Percentiles rank a stretch among this genome's conserved stretches.
These are phyloP conservation scores for Caerostris darwini DNA, from an alignment of 1,140 invertebrate genomes.

Conservation along the genomic window DNA sequence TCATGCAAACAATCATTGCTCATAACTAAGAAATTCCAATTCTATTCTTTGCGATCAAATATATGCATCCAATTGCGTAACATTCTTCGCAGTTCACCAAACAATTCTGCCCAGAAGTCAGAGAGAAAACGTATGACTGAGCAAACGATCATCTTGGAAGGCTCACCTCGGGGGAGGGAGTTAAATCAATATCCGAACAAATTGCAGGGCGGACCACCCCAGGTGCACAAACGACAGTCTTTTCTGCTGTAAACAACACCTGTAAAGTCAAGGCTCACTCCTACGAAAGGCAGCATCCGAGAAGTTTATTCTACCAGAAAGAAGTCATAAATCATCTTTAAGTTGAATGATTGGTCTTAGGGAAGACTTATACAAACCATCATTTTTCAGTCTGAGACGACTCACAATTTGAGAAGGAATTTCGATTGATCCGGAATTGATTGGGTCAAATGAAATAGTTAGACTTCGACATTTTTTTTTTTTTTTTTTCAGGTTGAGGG, in stretches of 20 bases:
- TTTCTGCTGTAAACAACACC: slow-evolving; percentile 24
- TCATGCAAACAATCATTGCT: background rate
- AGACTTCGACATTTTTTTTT: too few relatives aligned
- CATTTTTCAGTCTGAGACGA: background rate
- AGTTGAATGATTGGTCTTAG: background rate
- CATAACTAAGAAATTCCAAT: too few relatives aligned
- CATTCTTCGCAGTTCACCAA: background rate
- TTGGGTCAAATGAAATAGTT: background rate
- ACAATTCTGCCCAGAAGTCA: background rate
- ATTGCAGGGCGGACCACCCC: background rate
- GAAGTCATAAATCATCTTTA: background rate
- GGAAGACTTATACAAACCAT: too few relatives aligned
- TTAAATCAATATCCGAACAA: slow-evolving; percentile 9
- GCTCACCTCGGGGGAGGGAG: background rate
- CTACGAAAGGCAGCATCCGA: background rate
- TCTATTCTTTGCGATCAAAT: too few relatives aligned
- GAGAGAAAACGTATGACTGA: background rate
- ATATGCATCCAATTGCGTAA: background rate
- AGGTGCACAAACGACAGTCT: background rate
- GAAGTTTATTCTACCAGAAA: background rate
- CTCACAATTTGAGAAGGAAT: background rate
- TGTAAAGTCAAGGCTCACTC: slow-evolving; percentile 9
- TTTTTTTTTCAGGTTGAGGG: too few relatives aligned
- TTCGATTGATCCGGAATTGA: background rate
- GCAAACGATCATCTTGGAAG: background rate